phyloP scores from a whole-genome alignment of 1,140 invertebrate genomes.

The Brachionus paranguensis region DNA sequence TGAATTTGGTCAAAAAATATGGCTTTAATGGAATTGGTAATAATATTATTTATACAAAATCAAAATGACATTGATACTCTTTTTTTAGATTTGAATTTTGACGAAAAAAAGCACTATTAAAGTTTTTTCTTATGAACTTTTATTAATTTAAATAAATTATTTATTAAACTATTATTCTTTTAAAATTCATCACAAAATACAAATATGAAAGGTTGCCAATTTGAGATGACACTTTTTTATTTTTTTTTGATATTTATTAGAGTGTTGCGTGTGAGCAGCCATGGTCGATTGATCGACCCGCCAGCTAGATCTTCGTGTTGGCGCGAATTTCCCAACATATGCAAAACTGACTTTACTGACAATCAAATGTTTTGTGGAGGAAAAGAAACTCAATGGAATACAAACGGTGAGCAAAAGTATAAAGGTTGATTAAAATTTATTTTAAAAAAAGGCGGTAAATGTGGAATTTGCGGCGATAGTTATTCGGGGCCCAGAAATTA shows the following conservation, averaged over 20 bases:
- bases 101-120: conserved; percentile 22
- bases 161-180: background rate
- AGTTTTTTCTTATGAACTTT: background rate
- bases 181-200: background rate
- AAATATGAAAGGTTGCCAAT: no score
- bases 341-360: conserved; percentile 74
- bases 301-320: conserved; percentile 59
- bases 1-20: conserved; percentile 57
- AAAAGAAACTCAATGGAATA: conserved; percentile 57
- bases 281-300: conserved; percentile 35
- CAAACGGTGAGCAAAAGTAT: background rate
- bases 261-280: background rate
- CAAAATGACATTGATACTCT: background rate
- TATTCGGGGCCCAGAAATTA: background rate
- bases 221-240: background rate
- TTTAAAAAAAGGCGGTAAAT: background rate
- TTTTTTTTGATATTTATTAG: background rate
- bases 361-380: conserved; percentile 82
- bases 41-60: background rate
- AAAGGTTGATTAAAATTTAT: background rate
- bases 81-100: conserved; percentile 16
- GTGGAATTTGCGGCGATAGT: conserved; percentile 32
- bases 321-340: conserved; percentile 53
- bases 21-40: conserved; percentile 37
- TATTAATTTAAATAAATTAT: background rate